Evolutionary conservation across 2,113 vertebrate genomes (phyloP).

Genomic region (Tenrec ecaudatus): DNA sequence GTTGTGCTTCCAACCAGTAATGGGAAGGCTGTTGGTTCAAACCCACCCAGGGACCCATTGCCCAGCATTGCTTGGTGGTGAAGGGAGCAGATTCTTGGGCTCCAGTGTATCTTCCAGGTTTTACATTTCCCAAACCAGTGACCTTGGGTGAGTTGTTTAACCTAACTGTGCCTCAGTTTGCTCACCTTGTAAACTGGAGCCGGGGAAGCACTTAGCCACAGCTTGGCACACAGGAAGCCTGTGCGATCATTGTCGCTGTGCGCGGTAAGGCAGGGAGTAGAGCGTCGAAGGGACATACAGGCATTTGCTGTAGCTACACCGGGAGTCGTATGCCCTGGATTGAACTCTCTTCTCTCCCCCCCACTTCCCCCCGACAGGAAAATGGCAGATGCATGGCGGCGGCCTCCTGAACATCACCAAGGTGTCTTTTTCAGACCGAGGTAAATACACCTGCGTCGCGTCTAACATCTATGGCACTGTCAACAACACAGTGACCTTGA

Average conservation of each 20-base stretch:
- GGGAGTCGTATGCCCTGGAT: neutral
- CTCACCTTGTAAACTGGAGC: neutral
- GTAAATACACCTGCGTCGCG: conserved; percentile 96
- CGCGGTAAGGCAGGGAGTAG: no score
- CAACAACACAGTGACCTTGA: conserved; percentile 96
- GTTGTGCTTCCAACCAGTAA: neutral
- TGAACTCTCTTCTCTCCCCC: conserved; percentile 75
- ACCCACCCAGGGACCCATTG: neutral
- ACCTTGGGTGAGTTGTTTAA: neutral
- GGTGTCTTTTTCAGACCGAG: conserved; percentile 95
- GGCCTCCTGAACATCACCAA: conserved; percentile 95
- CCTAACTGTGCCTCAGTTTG: neutral
- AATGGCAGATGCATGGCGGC: conserved; percentile 92
- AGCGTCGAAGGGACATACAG: neutral
- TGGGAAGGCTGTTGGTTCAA: neutral
- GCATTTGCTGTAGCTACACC: neutral
- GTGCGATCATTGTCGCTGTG: accelerated
- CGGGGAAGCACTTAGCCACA: neutral
- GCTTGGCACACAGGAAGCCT: neutral
- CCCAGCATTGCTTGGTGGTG: neutral
- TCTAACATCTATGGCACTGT: conserved; percentile 90
- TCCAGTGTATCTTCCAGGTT: neutral
- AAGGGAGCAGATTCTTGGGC: neutral
- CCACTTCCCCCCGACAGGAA: conserved; percentile 87
- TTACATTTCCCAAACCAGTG: neutral